Evolutionary conservation across 2,797 vertebrate species (phyloP), one percentile per base, ranked within the genome.

Genomic region (Sebastolobus alascanus): DNA sequence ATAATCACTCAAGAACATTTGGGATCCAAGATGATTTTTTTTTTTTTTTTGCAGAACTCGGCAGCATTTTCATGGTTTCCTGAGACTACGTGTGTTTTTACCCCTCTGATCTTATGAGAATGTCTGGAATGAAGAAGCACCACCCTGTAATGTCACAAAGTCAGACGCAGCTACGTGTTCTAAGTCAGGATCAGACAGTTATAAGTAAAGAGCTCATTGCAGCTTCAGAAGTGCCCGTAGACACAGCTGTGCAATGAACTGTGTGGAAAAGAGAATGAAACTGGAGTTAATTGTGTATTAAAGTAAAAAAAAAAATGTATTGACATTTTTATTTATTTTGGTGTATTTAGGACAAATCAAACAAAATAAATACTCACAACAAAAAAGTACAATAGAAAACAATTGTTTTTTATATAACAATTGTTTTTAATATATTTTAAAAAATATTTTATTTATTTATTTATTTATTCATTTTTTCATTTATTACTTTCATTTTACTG

Each of bases 51-150:
- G 50, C 50, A 52, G 68, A 50, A 22, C 50, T 55, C 16, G 4
- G 16, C 7, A 67, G 59, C 13, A 3, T 68, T 64, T 75, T 79
- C 8, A 38, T 69, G 18, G 31, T 74, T 79, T 83, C 20, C 59
- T 55, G 8, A 31, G 63, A 64, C 27, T 50, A 22, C 8, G 16
- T 1, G 60, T 69, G 56, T 69, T 35, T 71, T 68, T 35, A 29
- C 46, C 27, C 40, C 66, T 73, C 65, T 73, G 85, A 85, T 89
- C 78, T 75, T 55, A n/a, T 50, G 43, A 75, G 83, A 92, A 90
- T 87, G 80, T 85, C 46, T 86, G 81, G 83, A 83, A 89, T 84
- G 84, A 82, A 74, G 79, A 80, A 72, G 78, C 25, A 66, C 73
- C 75, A 64, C 84, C 69, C 79, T 74, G 60, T 59, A 68, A 78